Base-by-base conservation (phyloP, 1,140 invertebrate species). In the Vollenhovia emeryi region DNA sequence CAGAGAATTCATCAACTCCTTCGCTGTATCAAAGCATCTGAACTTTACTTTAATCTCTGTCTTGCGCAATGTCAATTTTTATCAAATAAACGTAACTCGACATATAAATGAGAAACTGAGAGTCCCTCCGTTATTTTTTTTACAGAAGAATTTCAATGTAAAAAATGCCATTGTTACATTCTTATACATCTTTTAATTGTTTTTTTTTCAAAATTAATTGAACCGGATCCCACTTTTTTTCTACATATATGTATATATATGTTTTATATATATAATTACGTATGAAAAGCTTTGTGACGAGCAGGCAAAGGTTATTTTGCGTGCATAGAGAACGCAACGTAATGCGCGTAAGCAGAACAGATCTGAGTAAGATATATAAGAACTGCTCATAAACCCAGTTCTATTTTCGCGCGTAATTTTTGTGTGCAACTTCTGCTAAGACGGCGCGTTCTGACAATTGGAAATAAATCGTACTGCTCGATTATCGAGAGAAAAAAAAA, bases 331-430 rank as follows among this genome's bases (percentile, higher is more conserved):
- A 74, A 9, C 15, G 8, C 21, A 57, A 74, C 24, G 15, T 55
- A 55, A 24, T 11, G 8, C 30, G 24, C n/a, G 7, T n/a, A 18
- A 40, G 21, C 55, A 55, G 21, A 73, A 55, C 33, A 21, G 13
- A 15, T 40, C n/a, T 27, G n/a, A n/a, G n/a, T n/a, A 55, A 40
- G 21, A 8, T 48, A 48, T 48, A 27, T 6, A 27, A 48, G 11
- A n/a, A n/a, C 18, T 52, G 15, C 27, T 3, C 27, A 48, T 76
- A 62, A 64, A 76, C 18, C 15, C 2, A 33, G 6, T 76, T 76
- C 33, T 48, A 76, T 62, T 60, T 59, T 48, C 27, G 40, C 27
- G 24, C 36, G 36, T 59, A 75, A 59, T 75, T 71, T 18, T 2
- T 4, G 7, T 55, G 36, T 4, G 50, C n/a, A 73, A 3, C 30